Conservation (phyloP, 1,140 invertebrate genomes). For the Meloidogyne floridensis region DNA sequence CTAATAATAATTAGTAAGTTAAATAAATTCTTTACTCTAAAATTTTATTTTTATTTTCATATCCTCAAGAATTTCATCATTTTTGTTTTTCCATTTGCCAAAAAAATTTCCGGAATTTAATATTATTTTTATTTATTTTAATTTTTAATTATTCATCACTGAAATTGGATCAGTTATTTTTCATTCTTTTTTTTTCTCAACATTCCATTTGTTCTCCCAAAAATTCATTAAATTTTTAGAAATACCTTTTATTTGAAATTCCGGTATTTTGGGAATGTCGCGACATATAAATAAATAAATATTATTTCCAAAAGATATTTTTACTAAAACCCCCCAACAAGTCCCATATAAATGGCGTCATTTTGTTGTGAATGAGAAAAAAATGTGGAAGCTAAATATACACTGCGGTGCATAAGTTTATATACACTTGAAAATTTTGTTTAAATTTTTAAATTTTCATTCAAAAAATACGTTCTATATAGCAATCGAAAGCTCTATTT, state of each 20-base stretch:
- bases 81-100: not conserved
- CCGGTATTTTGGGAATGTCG: constrained; percentile 1
- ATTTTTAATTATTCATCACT: constrained; percentile 2
- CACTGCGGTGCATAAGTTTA: too few relatives aligned
- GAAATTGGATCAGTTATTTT: not conserved
- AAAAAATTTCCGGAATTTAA: constrained; percentile 5
- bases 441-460: too few relatives aligned
- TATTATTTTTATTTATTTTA: not conserved
- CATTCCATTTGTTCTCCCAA: not conserved
- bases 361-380: not conserved
- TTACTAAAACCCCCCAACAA: not conserved
- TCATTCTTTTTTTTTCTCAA: not conserved
- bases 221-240: not conserved
- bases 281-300: not conserved
- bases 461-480: too few relatives aligned
- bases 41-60: not conserved
- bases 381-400: not conserved
- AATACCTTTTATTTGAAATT: not conserved
- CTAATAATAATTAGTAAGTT: too few relatives aligned
- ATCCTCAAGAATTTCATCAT: not conserved
- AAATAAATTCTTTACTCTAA: too few relatives aligned
- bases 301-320: not conserved
- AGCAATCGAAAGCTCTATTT: too few relatives aligned
- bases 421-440: too few relatives aligned
- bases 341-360: not conserved